Evolutionary conservation across 2,113 vertebrate species (phyloP), one percentile per base, ranked within the genome.

Genomic region (Acanthisitta chloris): DNA sequence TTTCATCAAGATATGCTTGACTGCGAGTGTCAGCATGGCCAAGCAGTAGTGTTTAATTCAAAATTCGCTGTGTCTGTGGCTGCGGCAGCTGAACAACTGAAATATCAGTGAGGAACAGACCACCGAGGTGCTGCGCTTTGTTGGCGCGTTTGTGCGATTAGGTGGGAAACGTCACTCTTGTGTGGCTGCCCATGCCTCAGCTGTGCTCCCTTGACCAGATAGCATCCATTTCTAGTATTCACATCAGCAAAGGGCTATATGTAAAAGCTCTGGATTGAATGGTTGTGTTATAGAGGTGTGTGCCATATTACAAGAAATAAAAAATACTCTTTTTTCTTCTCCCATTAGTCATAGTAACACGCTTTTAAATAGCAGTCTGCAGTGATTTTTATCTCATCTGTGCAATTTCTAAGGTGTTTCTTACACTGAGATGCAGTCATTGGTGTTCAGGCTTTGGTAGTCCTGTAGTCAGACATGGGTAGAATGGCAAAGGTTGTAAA

Each of bases 1-100:
- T 98, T 98, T 98, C 97, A 98, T 98, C 97, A 97, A 79, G 97
- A 86, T 95, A 96, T 97, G 97, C 97, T 96, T 97, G 96, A 96
- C 96, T 97, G 96, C 93, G 83, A 97, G 96, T 95, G 43, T 97
- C 97, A 97, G 83, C 96, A 92, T 96, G 87, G 36, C 89, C 55
- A 77, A 97, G 96, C 92, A 70, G 86, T 90, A 64, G 90, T 88
- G 84, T 97, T 97, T 97, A 90, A 97, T 98, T 96, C 96, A 89
- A 82, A 97, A 89, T 92, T 92, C 82, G 1, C 88, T 92, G 86
- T 0, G 28, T 64, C 46, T 26, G 40, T 72, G 93, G 70, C 90
- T 92, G 90, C 4, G 1, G 94, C 90, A 76, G 79, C 61, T 46
- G 71, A 97, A 97, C 94, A 97, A 97, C 96, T 88, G 88, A 96